Evolutionary conservation across 1,140 invertebrate species (phyloP), one percentile per base, ranked within the genome.

Genomic region (Rhizoglyphus robini): DNA sequence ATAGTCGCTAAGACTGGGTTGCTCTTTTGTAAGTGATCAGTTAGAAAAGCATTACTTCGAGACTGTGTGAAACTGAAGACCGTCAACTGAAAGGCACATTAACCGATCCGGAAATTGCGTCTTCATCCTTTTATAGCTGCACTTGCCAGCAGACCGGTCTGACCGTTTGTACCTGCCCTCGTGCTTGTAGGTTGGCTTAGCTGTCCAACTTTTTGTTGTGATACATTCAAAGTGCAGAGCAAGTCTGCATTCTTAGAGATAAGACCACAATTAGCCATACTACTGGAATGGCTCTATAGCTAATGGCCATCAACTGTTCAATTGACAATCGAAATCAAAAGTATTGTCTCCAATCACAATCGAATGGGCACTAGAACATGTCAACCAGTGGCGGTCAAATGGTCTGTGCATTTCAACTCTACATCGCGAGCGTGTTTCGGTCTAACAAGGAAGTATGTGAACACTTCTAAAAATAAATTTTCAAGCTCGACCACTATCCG

Each of bases 61-160:
- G 5, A 27, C 54, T 27, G 20, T 27, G 20, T 58, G 20, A 27
- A 20, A n/a, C 20, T 23, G n/a, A 20, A 51, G 20, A n/a, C 29
- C 48, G 29, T 23, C 48, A 51, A 51, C 20, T 51, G 11, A n/a
- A 20, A n/a, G 5, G 29, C 48, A 51, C 20, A 58, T 27, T 58
- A 30, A 58, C 30, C 20, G 54, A 58, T 30, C 54, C 54, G 54
- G 54, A 58, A 58, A 58, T 58, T 27, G 54, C 54, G 54, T 13
- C 27, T 4, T 20, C 20, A 11, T 30, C 30, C 54, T 58, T 58
- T 27, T 58, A 58, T 58, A 58, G 30, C 27, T 20, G 20, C 54
- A 58, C 32, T 58, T 25, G 54, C 54, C 32, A 30, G 11, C 20
- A 30, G 54, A 58, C 54, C 54, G 54, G 54, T 58, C 54, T 58